Evolutionary conservation across 2,113 vertebrate genomes (phyloP).

Genomic region (Motacilla tschutschensis): DNA sequence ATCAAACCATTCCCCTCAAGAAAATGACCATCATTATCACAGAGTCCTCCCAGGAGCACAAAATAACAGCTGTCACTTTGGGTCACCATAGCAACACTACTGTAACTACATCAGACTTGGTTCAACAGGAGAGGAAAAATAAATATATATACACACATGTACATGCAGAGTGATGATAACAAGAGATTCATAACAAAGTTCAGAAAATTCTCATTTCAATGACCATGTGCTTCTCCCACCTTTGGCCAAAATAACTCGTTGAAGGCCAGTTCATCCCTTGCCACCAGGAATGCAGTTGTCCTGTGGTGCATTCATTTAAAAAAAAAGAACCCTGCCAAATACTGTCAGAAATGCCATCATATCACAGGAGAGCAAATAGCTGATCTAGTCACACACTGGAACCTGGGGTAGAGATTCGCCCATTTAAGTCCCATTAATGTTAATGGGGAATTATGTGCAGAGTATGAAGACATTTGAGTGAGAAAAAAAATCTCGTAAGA

Average conservation of each 20-base stretch:
- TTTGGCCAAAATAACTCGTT: not conserved
- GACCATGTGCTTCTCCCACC: not conserved
- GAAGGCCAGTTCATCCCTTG: not conserved
- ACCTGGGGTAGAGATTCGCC: not conserved
- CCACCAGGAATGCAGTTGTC: too few relatives aligned
- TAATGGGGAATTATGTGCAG: not conserved
- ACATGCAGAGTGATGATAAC: not conserved
- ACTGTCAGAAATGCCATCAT: not conserved
- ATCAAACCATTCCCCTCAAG: constrained; percentile 4
- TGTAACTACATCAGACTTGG: constrained; percentile 56
- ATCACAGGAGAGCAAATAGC: not conserved
- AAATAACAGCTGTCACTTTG: constrained; percentile 76
- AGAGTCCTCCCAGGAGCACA: constrained; percentile 40
- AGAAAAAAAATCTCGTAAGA: not conserved
- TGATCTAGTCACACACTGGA: not conserved
- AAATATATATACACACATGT: fast-evolving
- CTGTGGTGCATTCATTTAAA: not conserved
- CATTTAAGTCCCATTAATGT: not conserved
- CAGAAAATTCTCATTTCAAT: not conserved
- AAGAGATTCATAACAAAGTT: not conserved
- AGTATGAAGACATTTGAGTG: not conserved
- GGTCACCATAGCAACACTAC: constrained; percentile 82
- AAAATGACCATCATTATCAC: constrained; percentile 61
- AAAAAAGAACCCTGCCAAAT: not conserved
- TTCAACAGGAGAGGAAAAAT: constrained; percentile 27